Conservation (phyloP, 2,797 vertebrate species). For the Rhyacichthys aspro region DNA sequence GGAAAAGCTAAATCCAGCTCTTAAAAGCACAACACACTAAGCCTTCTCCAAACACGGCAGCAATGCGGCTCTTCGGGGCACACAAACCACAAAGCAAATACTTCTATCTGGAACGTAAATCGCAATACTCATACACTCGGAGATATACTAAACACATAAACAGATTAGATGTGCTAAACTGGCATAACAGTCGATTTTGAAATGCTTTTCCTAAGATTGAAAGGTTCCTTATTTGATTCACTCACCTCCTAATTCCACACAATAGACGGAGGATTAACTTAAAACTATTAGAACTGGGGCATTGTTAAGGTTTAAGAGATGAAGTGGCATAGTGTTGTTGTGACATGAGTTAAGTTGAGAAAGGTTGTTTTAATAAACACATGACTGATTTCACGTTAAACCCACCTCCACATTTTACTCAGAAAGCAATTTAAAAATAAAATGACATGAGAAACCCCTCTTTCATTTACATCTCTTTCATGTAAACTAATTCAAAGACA, state of each 20-base stretch:
- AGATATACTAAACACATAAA: slow-evolving; percentile 22
- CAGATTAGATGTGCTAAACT: neutral
- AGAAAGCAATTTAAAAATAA: slow-evolving; percentile 30
- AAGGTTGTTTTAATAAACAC: too few species aligned
- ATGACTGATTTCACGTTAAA: too few species aligned
- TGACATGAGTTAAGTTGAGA: too few species aligned
- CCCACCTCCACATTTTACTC: neutral
- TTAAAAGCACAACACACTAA: slow-evolving; percentile 71
- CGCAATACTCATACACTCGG: slow-evolving; percentile 27
- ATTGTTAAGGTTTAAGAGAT: neutral
- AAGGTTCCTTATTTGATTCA: slow-evolving; percentile 29
- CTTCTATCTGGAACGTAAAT: slow-evolving; percentile 47
- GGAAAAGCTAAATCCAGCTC: slow-evolving; percentile 72
- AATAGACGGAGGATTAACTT: slow-evolving; percentile 33
- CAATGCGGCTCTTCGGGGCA: slow-evolving; percentile 43
- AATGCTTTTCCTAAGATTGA: neutral
- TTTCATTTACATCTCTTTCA: slow-evolving; percentile 30
- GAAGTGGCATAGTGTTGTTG: too few species aligned
- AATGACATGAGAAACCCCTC: slow-evolving; percentile 15
- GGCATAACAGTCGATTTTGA: too few species aligned
- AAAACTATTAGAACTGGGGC: slow-evolving; percentile 27
- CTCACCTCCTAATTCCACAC: slow-evolving; percentile 33
- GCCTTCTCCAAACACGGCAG: slow-evolving; percentile 64
- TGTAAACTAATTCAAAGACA: slow-evolving; percentile 39
- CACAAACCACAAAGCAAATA: slow-evolving; percentile 48